Evolutionary conservation across 37 sponge, comb jelly and placozoan genomes (phyloP).

Genomic region (Crambe crambe): DNA sequence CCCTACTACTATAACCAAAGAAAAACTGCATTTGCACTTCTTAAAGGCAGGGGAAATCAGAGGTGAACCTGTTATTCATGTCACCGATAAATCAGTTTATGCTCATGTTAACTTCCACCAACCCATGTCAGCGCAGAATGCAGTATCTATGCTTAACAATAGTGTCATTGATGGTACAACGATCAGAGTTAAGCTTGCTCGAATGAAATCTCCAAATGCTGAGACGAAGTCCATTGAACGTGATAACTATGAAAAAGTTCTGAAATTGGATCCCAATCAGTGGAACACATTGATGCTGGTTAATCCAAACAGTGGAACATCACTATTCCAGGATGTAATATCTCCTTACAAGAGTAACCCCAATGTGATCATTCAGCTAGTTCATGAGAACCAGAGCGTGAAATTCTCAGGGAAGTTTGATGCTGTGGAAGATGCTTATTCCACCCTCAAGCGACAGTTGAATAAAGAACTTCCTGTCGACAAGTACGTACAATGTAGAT

Average conservation of each 20-base stretch:
- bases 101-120: constrained; percentile 17
- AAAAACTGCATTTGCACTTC: background rate
- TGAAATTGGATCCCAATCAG: constrained; percentile 15
- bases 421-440: constrained; percentile 46
- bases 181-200: constrained; percentile 7
- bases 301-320: constrained; percentile 16
- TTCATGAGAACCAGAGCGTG: background rate
- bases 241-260: background rate
- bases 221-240: background rate
- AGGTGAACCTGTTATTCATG: background rate
- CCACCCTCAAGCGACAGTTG: constrained; percentile 12
- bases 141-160: constrained; percentile 12
- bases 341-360: constrained; percentile 53
- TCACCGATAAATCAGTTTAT: constrained; percentile 10
- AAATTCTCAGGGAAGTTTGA: constrained; percentile 34
- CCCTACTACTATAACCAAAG: too few relatives aligned
- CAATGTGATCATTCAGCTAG: constrained; percentile 36
- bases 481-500: constrained; percentile 18
- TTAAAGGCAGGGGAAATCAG: constrained; percentile 15
- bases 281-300: constrained; percentile 54
- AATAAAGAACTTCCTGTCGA: constrained; percentile 41
- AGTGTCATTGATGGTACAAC: constrained; percentile 4
- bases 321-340: constrained; percentile 34
- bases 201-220: background rate
- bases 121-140: background rate